These are phyloP conservation scores for Staurois parvus DNA, from an alignment of 2,797 vertebrate genomes.

Conservation along the genomic window DNA sequence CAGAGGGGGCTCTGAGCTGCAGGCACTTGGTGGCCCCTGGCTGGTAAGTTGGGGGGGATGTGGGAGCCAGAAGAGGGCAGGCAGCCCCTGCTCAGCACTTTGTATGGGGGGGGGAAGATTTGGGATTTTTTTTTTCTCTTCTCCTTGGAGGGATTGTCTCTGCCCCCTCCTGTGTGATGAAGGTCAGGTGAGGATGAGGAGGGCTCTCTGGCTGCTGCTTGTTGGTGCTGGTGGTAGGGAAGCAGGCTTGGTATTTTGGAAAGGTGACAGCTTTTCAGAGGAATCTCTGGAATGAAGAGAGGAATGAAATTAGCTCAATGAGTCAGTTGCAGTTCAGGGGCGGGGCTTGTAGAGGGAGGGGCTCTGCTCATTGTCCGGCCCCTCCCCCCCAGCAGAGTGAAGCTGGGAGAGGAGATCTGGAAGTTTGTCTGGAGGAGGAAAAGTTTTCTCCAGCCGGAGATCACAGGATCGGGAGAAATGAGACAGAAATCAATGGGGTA, in stretches of 20 bases:
- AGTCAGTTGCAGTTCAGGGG: constrained; percentile 63
- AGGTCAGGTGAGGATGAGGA: constrained; percentile 60
- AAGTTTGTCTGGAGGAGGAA: too few relatives aligned
- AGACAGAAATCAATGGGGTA: too few relatives aligned
- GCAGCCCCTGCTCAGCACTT: constrained; percentile 51
- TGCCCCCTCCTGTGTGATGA: constrained; percentile 59
- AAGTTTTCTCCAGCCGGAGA: too few relatives aligned
- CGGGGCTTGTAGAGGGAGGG: constrained; percentile 38
- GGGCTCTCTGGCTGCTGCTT: constrained; percentile 52
- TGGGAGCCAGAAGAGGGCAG: constrained; percentile 25
- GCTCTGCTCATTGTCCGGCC: background rate
- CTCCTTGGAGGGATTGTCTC: constrained; percentile 57
- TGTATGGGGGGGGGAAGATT: constrained; percentile 48
- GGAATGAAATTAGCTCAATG: constrained; percentile 67
- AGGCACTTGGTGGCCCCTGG: constrained; percentile 28
- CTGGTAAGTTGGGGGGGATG: constrained; percentile 28
- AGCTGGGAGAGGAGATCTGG: background rate
- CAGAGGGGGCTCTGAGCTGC: background rate
- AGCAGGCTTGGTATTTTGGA: constrained; percentile 66
- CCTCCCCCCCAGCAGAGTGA: background rate
- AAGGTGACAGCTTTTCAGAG: constrained; percentile 68
- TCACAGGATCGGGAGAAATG: too few relatives aligned
- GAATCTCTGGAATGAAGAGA: constrained; percentile 68
- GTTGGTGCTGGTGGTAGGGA: constrained; percentile 48
- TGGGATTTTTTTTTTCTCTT: constrained; percentile 34